These are phyloP conservation scores for Ectobius pallidus DNA, from an alignment of 2,888 invertebrate genomes.

Conservation along the genomic window DNA sequence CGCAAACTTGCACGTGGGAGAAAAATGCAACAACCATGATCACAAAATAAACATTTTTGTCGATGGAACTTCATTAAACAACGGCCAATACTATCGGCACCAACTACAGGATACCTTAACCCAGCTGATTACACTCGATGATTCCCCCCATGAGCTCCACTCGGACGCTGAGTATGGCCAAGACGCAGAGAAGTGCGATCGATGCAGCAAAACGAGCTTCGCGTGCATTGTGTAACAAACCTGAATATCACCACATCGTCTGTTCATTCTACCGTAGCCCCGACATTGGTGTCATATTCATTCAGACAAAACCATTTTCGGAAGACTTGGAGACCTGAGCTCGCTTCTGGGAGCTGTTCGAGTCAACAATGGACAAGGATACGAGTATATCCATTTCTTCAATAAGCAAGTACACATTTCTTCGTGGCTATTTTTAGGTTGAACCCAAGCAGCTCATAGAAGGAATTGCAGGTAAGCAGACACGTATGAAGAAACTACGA, in stretches of 20 bases:
- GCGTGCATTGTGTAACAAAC: background rate
- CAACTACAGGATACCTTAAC: background rate
- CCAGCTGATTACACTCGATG: background rate
- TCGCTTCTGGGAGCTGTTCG: conserved; percentile 7
- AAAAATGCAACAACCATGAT: too few relatives aligned
- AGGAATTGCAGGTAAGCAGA: background rate
- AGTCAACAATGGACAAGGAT: background rate
- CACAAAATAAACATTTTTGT: background rate
- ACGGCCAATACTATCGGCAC: background rate
- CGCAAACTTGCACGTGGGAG: background rate
- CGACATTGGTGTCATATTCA: background rate
- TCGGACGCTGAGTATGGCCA: background rate
- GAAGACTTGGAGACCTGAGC: background rate
- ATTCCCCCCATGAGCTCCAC: background rate
- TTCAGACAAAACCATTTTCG: background rate
- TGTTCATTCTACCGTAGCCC: background rate
- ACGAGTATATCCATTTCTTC: background rate
- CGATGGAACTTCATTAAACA: background rate
- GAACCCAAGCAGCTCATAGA: conserved; percentile 11
- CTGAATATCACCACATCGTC: background rate
- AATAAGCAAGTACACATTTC: background rate
- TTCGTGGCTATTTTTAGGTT: background rate
- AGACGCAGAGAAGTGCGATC: background rate
- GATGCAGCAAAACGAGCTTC: background rate
- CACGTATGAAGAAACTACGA: conserved; percentile 6